Evolutionary conservation across 1,140 invertebrate genomes (phyloP), one percentile per base, ranked within the genome.

Genomic region (Megathymus violae): DNA sequence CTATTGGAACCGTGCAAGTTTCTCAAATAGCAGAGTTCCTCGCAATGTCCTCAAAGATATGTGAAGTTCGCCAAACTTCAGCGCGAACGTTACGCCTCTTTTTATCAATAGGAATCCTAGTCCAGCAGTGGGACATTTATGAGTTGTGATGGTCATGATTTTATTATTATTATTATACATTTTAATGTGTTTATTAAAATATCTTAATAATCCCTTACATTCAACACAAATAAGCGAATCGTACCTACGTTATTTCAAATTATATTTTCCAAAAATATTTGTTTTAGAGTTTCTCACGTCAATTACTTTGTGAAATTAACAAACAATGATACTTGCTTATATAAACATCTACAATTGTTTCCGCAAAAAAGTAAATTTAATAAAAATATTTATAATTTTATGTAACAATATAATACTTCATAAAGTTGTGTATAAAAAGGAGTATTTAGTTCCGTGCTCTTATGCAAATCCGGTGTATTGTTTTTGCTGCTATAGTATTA

Each of bases 231-330:
- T 4, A 1, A 10, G 34, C 11, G 11, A n/a, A 11, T 11, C 11
- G n/a, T n/a, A 36, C 10, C 2, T 13, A 7, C 44, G n/a, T 27
- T 46, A 22, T 22, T 46, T 46, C 10, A 11, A 17, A 46, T 19
- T 47, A 47, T 13, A 47, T 27, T 47, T 25, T n/a, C 11, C n/a
- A 27, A 47, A 47, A 27, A 47, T 47, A 19, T 47, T 47, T 47
- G 44, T 47, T 5, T 47, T 2, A 27, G 6, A 22, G 14, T 27
- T 47, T 47, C 44, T 14, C 44, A 47, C 44, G 44, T 27, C 14
- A 47, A 47, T 47, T 47, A 47, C 44, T 27, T 13, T 27, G 44
- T 47, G 44, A 47, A 47, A 25, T 7, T 25, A 27, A 47, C 22
- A 27, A 5, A 47, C 19, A 27, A 25, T 27, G 27, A 47, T 47